Percentiles rank a stretch among this genome's conserved stretches.
Conservation (phyloP, 2,888 invertebrate genomes). For the Torymus auratus region DNA sequence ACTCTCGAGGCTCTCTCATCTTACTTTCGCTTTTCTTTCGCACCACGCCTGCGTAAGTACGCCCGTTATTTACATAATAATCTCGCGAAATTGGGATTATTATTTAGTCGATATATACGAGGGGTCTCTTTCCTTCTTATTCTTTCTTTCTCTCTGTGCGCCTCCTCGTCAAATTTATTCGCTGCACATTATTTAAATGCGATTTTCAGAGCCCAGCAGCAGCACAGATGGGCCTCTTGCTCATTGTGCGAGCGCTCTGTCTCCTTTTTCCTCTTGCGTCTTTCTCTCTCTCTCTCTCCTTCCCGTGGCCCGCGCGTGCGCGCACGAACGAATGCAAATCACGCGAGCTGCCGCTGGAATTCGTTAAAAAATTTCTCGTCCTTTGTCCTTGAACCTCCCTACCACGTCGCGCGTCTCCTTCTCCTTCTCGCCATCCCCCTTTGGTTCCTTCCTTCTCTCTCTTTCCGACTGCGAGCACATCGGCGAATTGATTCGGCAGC, state of each 20-base stretch:
- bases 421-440: conserved; percentile 31
- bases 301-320: conserved; percentile 23
- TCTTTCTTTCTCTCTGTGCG: neutral
- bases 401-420: too few species aligned
- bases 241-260: neutral
- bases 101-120: neutral
- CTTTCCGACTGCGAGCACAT: neutral
- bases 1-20: neutral
- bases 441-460: neutral
- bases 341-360: conserved; percentile 60
- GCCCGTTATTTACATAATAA: conserved; percentile 19
- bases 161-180: conserved; percentile 58
- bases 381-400: conserved; percentile 62
- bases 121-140: neutral
- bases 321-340: conserved; percentile 64
- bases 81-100: conserved; percentile 23
- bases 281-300: conserved; percentile 6
- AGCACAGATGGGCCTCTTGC: conserved; percentile 57
- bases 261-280: neutral
- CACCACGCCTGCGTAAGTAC: neutral
- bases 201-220: conserved; percentile 50
- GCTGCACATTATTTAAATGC: conserved; percentile 62
- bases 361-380: conserved; percentile 63
- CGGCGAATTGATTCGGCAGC: conserved; percentile 34
- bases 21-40: neutral